Base-by-base conservation (phyloP, 2,888 invertebrate species). In the Drosophila parthenogenetica region DNA sequence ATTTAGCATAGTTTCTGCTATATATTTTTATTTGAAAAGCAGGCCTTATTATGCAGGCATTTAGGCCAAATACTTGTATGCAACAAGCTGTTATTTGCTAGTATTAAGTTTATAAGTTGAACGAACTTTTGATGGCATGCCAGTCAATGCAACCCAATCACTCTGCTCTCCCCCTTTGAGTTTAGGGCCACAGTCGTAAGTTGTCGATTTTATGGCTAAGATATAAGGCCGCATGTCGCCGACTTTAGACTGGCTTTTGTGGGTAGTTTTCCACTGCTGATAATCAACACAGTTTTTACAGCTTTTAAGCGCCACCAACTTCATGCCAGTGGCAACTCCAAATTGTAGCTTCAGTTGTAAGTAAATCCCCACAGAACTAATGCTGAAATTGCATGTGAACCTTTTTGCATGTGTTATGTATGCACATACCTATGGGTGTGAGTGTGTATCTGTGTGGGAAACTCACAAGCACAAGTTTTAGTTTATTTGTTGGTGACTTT, bases 371-470 rank as follows among this genome's bases (percentile, higher is more conserved):
- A 45, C 71, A 42, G 46, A 55, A 51, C 51, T 86, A 89, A 88
- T 88, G 77, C 72, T 71, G 57, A 79, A 82, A 79, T 89, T 86
- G 89, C 89, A 86, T 89, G 89, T 76, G 89, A 87, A 85, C 72
- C 66, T 58, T 66, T 16, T 3, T 43, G 60, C 37, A 37, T 69
- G 51, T 61, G 65, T 64, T 53, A 32, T 29, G 39, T 49, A 17
- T 37, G 19, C n/a, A n/a, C n/a, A n/a, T 22, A 22, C 22, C 22
- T 50, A 32, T 43, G 14, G 50, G 37, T 39, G 14, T 29, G 43
- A 60, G 59, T 70, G 45, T 64, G 25, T 49, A 32, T 62, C 8
- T 40, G 10, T 46, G 17, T 65, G 69, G 53, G 66, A 76, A 79
- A 76, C 59, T 76, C 63, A 7, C 69, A 67, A 49, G 61, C 71